Evolutionary conservation across 2,797 vertebrate genomes (phyloP).

Genomic region (Eulemur mongoz): DNA sequence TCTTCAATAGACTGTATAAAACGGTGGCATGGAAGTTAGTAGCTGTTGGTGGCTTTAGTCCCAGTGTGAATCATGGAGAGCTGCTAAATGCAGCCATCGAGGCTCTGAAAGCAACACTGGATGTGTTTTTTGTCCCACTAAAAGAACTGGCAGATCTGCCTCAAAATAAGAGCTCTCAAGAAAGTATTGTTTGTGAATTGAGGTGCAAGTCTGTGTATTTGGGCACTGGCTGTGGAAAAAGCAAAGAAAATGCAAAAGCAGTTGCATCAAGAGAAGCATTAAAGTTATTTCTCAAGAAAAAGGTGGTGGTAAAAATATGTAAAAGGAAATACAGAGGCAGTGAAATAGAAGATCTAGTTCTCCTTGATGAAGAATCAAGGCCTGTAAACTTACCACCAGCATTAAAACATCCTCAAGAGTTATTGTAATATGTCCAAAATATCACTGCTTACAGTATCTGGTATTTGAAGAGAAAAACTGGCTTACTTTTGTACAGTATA

Average conservation of each 20-base stretch:
- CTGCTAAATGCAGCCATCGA: conserved; percentile 94
- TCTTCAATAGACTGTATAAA: conserved; percentile 98
- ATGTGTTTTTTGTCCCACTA: conserved; percentile 94
- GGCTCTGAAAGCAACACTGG: conserved; percentile 93
- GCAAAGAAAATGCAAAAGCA: conserved; percentile 93
- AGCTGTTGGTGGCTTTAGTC: conserved; percentile 95
- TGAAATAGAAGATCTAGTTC: conserved; percentile 95
- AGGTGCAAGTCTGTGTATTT: conserved; percentile 96
- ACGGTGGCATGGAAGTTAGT: conserved; percentile 98
- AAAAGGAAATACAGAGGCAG: conserved; percentile 92
- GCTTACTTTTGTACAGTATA: conserved; percentile 85
- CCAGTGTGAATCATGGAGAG: conserved; percentile 94
- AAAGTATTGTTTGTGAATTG: conserved; percentile 97
- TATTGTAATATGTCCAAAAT: conserved; percentile 75
- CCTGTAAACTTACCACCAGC: conserved; percentile 94
- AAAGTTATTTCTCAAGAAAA: conserved; percentile 97
- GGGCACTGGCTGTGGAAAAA: conserved; percentile 97
- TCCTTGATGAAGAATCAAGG: conserved; percentile 94
- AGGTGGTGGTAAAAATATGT: conserved; percentile 95
- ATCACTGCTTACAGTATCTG: conserved; percentile 75
- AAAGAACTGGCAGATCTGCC: conserved; percentile 97
- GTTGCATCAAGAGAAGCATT: conserved; percentile 97
- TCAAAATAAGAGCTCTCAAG: conserved; percentile 93
- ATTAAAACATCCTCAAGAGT: conserved; percentile 92
- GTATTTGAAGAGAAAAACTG: conserved; percentile 82